Evolutionary conservation across 2,888 invertebrate genomes (phyloP).

Genomic region (Clostera curtula): DNA sequence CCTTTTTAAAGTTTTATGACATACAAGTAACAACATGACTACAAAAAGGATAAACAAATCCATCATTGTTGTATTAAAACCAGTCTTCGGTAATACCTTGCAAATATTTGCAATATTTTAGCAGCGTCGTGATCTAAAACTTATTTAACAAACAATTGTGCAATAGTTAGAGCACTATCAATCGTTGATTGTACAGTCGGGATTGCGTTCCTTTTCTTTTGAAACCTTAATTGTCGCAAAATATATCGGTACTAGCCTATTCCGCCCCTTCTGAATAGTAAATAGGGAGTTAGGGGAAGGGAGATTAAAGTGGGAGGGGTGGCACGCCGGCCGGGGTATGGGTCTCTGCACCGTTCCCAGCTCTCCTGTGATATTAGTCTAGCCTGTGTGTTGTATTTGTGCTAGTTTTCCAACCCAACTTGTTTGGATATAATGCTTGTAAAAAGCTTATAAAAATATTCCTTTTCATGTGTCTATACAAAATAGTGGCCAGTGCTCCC

Average conservation of each 20-base stretch:
- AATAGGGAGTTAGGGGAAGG: constrained; percentile 35
- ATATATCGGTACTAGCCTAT: constrained; percentile 62
- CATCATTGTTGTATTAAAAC: too few relatives aligned
- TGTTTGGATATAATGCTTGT: constrained; percentile 63
- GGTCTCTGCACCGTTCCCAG: constrained; percentile 65
- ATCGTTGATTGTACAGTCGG: constrained; percentile 44
- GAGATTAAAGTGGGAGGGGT: constrained; percentile 16
- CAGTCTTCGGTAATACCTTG: neutral
- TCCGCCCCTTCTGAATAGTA: constrained; percentile 68
- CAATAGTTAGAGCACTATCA: constrained; percentile 36
- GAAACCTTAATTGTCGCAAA: constrained; percentile 70
- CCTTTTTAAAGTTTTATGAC: neutral
- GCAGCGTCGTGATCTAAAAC: constrained; percentile 27
- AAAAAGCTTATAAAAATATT: constrained; percentile 54
- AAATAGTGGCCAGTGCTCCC: too few relatives aligned
- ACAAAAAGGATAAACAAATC: too few relatives aligned
- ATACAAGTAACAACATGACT: too few relatives aligned
- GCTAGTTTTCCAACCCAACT: constrained; percentile 64
- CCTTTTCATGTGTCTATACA: too few relatives aligned
- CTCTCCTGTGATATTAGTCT: constrained; percentile 75
- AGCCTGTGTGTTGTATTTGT: constrained; percentile 73
- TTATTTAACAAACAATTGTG: constrained; percentile 40
- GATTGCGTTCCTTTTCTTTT: constrained; percentile 51
- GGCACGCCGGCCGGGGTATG: constrained; percentile 22
- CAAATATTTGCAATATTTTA: constrained; percentile 19